Evolutionary conservation across 2,113 vertebrate species (phyloP).

Genomic region (Scophthalmus maximus): DNA sequence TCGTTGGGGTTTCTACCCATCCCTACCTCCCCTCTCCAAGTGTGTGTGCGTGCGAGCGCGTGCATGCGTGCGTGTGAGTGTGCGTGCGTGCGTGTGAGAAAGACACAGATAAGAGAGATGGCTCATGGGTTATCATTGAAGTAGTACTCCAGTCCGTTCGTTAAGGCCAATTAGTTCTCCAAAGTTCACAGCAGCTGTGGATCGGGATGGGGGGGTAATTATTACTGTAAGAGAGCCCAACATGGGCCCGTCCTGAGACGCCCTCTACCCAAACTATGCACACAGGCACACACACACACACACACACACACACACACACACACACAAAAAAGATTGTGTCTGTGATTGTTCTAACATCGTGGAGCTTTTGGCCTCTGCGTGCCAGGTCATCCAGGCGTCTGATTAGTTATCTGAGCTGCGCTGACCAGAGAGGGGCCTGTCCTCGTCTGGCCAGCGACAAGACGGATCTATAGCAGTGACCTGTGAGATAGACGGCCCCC

Average conservation of each 20-base stretch:
- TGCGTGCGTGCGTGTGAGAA: background rate
- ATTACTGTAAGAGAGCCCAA: slow-evolving; percentile 25
- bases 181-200: slow-evolving; percentile 44
- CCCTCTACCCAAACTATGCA: slow-evolving; percentile 59
- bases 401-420: slow-evolving; percentile 26
- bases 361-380: background rate
- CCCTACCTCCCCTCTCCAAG: slow-evolving; percentile 43
- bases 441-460: slow-evolving; percentile 21
- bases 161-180: slow-evolving; percentile 47
- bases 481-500: slow-evolving; percentile 53
- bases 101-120: background rate
- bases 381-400: slow-evolving; percentile 16
- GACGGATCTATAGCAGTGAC: slow-evolving; percentile 51
- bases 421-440: slow-evolving; percentile 18
- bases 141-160: slow-evolving; percentile 63
- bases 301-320: slow-evolving; percentile 22
- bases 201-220: slow-evolving; percentile 17
- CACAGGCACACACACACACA: slow-evolving; percentile 34
- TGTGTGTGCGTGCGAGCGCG: too few relatives aligned
- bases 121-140: slow-evolving; percentile 59
- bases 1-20: slow-evolving; percentile 21
- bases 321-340: slow-evolving; percentile 12
- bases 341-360: slow-evolving; percentile 30
- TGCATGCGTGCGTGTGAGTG: background rate
- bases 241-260: slow-evolving; percentile 30